A percentile compares a stretch with the other conserved stretches of the same genome.
Conservation (phyloP, 2,888 invertebrate genomes). For the Nasonovia ribisnigri region DNA sequence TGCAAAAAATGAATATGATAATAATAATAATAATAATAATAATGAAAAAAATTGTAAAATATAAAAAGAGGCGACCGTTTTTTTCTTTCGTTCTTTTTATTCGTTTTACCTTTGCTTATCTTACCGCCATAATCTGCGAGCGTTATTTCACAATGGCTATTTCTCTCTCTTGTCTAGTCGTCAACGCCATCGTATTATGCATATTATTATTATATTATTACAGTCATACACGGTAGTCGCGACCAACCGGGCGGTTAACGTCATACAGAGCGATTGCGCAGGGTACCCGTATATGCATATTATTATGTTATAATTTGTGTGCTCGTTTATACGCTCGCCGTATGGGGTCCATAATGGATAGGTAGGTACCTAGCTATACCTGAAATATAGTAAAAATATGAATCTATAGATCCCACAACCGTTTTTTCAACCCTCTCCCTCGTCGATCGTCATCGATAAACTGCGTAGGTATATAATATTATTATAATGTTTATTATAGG, state of each 20-base stretch:
- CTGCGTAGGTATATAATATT: not conserved
- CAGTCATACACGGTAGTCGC: too few relatives aligned
- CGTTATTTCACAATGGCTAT: constrained; percentile 30
- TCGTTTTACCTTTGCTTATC: constrained; percentile 41
- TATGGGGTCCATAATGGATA: constrained; percentile 2
- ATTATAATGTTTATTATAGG: not conserved
- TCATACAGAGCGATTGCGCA: constrained; percentile 13
- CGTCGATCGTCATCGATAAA: not conserved
- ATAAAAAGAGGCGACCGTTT: constrained; percentile 37
- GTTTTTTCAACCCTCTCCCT: constrained; percentile 26
- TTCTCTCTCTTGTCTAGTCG: not conserved
- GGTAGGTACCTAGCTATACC: not conserved
- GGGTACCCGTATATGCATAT: constrained; percentile 25
- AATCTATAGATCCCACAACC: constrained; percentile 6
- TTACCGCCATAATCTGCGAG: constrained; percentile 34
- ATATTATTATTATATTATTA: not conserved
- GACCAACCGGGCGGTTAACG: not conserved
- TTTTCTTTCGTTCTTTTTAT: constrained; percentile 8
- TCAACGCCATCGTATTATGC: not conserved
- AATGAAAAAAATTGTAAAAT: constrained; percentile 26
- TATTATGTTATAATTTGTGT: not conserved
- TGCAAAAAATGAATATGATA: constrained; percentile 35
- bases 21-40: constrained; percentile 15
- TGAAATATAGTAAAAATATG: not conserved
- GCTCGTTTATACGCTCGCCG: not conserved